Evolutionary conservation across 2,113 vertebrate species (phyloP), one percentile per base, ranked within the genome.

Genomic region (Stomatorhinus ivindoensis): DNA sequence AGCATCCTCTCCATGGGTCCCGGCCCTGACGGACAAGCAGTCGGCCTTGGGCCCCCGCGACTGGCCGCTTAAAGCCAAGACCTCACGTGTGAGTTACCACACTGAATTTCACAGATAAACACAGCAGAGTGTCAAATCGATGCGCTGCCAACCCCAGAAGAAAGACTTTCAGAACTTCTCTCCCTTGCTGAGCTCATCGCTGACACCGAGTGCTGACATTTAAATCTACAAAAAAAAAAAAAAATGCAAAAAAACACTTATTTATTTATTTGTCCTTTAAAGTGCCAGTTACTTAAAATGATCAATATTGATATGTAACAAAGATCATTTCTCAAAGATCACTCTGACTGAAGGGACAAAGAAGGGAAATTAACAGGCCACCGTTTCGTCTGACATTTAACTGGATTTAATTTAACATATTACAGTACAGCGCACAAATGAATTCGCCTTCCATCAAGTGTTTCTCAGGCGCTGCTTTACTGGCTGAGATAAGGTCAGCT

Each of bases 401-500:
- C 91, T 76, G 69, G 93, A 94, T 92, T 94, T 95, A 93, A 94
- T 91, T 92, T 95, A 93, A 94, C 95, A 91, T 94, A 93, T 93
- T 92, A 89, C 86, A 91, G 90, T 91, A 92, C 82, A 87, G 65
- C 91, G 88, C 89, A 92, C 93, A 93, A 95, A 93, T 94, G 90
- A 94, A 94, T 95, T 96, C 95, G 69, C 89, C 93, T 95, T 95
- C 95, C 91, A 96, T 94, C 90, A 95, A 93, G 90, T 92, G 88
- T 91, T 93, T 83, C 90, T 93, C 94, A 1, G 86, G 82, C 88
- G 87, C 91, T 94, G 91, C 95, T 93, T 95, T 94, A 91, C 91
- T 94, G 92, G 93, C 92, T 89, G 42, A 91, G 91, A 97, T 96
- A 97, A 97, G 96, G 96, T 97, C 96, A 96, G 21, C 94, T 96